Conservation (phyloP, 2,888 invertebrate genomes). For the Ophion obscuratus region DNA sequence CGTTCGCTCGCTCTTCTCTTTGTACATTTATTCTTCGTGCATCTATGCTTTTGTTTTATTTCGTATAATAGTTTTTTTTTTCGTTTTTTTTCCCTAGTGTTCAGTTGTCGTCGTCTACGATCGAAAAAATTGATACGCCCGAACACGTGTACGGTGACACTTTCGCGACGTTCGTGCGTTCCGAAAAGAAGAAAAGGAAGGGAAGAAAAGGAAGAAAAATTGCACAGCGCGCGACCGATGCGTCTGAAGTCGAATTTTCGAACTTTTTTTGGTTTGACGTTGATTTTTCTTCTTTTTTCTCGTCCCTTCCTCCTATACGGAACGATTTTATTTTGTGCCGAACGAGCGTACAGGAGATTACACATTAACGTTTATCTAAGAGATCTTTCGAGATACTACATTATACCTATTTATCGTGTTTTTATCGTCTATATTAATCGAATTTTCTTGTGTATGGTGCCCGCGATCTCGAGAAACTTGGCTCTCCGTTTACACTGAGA, state of each 20-base stretch:
- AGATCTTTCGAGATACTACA: slow-evolving; percentile 62
- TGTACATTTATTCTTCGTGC: slow-evolving; percentile 75
- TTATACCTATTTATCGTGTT: slow-evolving; percentile 44
- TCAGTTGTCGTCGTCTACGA: slow-evolving; percentile 55
- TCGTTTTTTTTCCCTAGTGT: slow-evolving; percentile 51
- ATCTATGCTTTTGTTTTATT: slow-evolving; percentile 52
- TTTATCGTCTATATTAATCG: slow-evolving; percentile 44
- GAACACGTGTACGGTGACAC: slow-evolving; percentile 6
- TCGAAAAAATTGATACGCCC: slow-evolving; percentile 48
- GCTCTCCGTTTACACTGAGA: slow-evolving; percentile 34
- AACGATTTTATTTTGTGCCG: slow-evolving; percentile 14
- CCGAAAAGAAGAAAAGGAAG: slow-evolving; percentile 12
- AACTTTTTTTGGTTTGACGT: background rate
- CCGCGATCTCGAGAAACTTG: slow-evolving; percentile 42
- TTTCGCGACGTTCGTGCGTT: slow-evolving; percentile 48
- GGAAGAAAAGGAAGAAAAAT: background rate
- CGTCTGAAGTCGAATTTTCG: slow-evolving; percentile 11
- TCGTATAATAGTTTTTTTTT: slow-evolving; percentile 40
- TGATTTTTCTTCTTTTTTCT: background rate
- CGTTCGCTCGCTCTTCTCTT: slow-evolving; percentile 67
- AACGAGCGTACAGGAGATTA: slow-evolving; percentile 64
- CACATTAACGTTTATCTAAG: slow-evolving; percentile 65
- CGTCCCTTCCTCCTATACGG: background rate
- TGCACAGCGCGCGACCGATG: background rate
- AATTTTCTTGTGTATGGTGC: slow-evolving; percentile 20